Evolutionary conservation across 2,113 vertebrate species (phyloP), one percentile per base, ranked within the genome.

Genomic region (Apistogramma diplotaenia): DNA sequence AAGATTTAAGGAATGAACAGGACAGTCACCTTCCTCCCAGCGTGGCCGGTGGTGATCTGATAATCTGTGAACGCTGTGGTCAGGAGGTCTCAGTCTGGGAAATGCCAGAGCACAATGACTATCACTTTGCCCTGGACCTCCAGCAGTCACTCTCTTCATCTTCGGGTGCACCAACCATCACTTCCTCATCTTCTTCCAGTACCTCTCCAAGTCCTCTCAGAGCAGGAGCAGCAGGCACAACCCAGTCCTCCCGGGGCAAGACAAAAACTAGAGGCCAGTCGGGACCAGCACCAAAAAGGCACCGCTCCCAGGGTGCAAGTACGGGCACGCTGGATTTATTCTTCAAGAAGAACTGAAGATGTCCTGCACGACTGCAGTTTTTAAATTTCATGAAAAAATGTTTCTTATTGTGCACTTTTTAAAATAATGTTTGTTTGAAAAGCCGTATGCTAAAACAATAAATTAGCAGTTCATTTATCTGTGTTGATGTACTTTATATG

Each of bases 101-200:
- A 27, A 95, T 97, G 94, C 96, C 97, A 0, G 98, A 99, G 91
- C 98, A 99, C 76, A 93, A 62, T 4, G 98, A 99, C 89, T 99
- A 97, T 76, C 98, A 99, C 87, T 98, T 98, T 87, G 98, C 98
- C 23, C 58, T 97, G 76, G 97, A 99, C 54, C 93, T 99, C 53
- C 98, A 99, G 75, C 95, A 94, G 15, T 97, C 97, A 1, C 94
- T 99, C 78, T 94, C 95, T 15, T 23, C 94, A 18, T 76, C 84
- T 6, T 16, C 59, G 2, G 9, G 16, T 31, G 67, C 83, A 62
- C 37, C 37, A n/a, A 4, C 35, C n/a, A 8, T 1, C 62, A 33
- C 82, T 4, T 76, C 87, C 4, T 78, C 78, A 5, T 46, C 59
- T 9, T 67, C 83, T 31, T 43, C 56, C 5, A n/a, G 31, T 23